Percentiles rank a stretch among this genome's conserved stretches.
Evolutionary conservation across 2,888 invertebrate genomes (phyloP).

Genomic region (Sthenelais limicola): DNA sequence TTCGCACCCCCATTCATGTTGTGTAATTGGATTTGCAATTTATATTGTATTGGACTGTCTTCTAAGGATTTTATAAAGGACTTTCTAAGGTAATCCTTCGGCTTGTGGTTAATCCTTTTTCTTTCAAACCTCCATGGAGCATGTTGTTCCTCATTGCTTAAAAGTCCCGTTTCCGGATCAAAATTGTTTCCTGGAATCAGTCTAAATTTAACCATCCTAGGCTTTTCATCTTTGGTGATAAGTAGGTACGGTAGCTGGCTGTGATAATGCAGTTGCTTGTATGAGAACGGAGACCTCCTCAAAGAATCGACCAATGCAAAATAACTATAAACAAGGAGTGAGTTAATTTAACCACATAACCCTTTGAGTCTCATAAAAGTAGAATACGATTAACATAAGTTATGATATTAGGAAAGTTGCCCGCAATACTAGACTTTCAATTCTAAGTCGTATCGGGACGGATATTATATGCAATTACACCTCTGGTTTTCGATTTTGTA

Average conservation of each 20-base stretch:
- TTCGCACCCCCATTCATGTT: neutral
- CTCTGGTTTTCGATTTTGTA: neutral
- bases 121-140: slow-evolving; percentile 12
- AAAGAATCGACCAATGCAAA: slow-evolving; percentile 50
- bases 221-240: slow-evolving; percentile 44
- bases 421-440: no score
- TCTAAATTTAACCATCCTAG: slow-evolving; percentile 48
- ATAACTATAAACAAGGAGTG: no score
- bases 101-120: slow-evolving; percentile 11
- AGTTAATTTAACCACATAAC: no score
- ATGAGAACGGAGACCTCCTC: slow-evolving; percentile 50
- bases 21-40: slow-evolving; percentile 50
- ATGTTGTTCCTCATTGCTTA: slow-evolving; percentile 46
- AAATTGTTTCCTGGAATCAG: slow-evolving; percentile 46
- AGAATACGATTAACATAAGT: no score
- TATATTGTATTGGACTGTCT: slow-evolving; percentile 47
- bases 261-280: slow-evolving; percentile 50
- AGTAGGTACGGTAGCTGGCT: slow-evolving; percentile 51
- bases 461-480: neutral
- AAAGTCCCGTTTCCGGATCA: slow-evolving; percentile 47
- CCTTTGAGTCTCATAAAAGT: no score
- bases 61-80: slow-evolving; percentile 48
- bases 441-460: no score
- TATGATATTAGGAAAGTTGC: no score
- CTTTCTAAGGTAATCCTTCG: slow-evolving; percentile 48